Conservation (phyloP, 2,888 invertebrate genomes). For the Barypeithes pellucidus region DNA sequence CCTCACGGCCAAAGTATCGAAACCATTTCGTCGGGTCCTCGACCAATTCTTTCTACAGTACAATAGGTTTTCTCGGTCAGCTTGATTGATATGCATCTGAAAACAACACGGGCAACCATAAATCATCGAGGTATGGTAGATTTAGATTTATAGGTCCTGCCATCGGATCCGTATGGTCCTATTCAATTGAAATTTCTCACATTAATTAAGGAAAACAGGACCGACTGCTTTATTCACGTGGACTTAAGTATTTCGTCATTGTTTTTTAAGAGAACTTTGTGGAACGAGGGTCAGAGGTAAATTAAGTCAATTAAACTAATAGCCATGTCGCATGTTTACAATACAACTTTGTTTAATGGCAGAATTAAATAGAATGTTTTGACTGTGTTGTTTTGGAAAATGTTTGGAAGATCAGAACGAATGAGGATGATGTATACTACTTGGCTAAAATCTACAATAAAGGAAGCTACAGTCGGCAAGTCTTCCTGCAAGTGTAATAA, state of each 20-base stretch:
- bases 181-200: slow-evolving; percentile 55
- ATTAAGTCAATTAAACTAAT: slow-evolving; percentile 29
- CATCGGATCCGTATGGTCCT: slow-evolving; percentile 51
- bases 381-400: not conserved
- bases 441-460: too few species aligned
- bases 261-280: slow-evolving; percentile 18
- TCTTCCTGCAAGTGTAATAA: too few species aligned
- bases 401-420: too few species aligned
- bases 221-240: slow-evolving; percentile 30
- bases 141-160: slow-evolving; percentile 54
- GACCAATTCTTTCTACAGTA: slow-evolving; percentile 21
- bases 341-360: not conserved
- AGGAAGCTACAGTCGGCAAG: too few species aligned
- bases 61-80: slow-evolving; percentile 44
- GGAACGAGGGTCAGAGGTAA: slow-evolving; percentile 25
- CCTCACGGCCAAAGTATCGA: slow-evolving; percentile 2
- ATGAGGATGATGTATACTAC: too few species aligned
- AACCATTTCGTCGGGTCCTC: slow-evolving; percentile 10
- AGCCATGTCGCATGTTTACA: not conserved
- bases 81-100: slow-evolving; percentile 52
- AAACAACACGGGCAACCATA: slow-evolving; percentile 48
- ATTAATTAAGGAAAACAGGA: slow-evolving; percentile 50
- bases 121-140: slow-evolving; percentile 52
- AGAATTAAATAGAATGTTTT: not conserved
- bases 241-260: slow-evolving; percentile 23